Evolutionary conservation across 2,797 vertebrate species (phyloP).

Genomic region (Lithobates sylvaticus): DNA sequence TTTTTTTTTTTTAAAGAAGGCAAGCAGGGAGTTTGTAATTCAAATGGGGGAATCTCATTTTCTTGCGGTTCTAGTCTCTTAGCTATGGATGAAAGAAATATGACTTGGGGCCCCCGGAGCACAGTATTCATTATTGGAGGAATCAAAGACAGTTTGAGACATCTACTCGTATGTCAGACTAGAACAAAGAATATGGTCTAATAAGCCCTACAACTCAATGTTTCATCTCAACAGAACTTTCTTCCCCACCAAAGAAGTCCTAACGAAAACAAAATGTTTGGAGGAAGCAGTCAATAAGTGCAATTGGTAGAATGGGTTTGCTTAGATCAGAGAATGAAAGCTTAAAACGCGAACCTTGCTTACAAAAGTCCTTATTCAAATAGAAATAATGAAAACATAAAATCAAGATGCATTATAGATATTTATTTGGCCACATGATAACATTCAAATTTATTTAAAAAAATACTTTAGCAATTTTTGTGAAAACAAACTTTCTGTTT

Average conservation of each 20-base stretch:
- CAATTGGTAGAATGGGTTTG: not conserved
- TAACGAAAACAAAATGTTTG: not conserved
- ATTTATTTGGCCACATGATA: too few relatives aligned
- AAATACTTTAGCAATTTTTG: too few relatives aligned
- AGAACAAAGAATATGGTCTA: slow-evolving; percentile 35
- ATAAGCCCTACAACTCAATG: not conserved
- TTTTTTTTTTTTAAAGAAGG: not conserved
- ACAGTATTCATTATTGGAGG: slow-evolving; percentile 42
- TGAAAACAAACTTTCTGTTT: too few relatives aligned
- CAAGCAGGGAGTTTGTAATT: not conserved
- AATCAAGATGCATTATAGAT: too few relatives aligned
- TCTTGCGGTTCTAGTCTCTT: not conserved
- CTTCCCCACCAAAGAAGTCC: slow-evolving; percentile 8
- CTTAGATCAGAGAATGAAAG: not conserved
- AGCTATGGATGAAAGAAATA: not conserved
- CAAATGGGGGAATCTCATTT: slow-evolving; percentile 13
- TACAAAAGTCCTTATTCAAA: not conserved
- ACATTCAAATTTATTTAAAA: too few relatives aligned
- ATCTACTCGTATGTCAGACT: slow-evolving; percentile 21
- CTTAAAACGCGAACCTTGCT: not conserved
- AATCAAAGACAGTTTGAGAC: slow-evolving; percentile 33
- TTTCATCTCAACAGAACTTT: not conserved
- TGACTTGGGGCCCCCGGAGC: not conserved
- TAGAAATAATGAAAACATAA: too few relatives aligned
- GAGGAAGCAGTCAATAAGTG: not conserved